phyloP scores from a whole-genome alignment of 2,113 vertebrate genomes.

The Chaenocephalus aceratus region DNA sequence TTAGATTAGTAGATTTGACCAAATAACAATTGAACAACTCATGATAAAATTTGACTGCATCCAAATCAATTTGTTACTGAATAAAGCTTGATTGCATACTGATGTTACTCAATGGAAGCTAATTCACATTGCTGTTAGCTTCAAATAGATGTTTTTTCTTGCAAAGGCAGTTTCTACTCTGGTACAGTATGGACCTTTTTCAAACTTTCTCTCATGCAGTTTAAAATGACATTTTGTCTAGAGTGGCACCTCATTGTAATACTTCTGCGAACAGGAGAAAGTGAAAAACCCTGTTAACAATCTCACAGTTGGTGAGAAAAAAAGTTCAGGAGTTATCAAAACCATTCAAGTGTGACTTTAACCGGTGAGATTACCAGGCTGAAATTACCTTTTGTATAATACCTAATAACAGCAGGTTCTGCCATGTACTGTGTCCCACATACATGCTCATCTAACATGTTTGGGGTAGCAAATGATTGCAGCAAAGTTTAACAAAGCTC shows the following conservation, averaged over 20 bases:
- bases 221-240: slow-evolving; percentile 30
- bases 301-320: slow-evolving; percentile 44
- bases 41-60: too few species aligned
- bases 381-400: slow-evolving; percentile 55
- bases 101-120: too few species aligned
- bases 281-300: slow-evolving; percentile 53
- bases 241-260: slow-evolving; percentile 14
- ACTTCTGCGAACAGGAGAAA: slow-evolving; percentile 41
- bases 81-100: too few species aligned
- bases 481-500: neutral
- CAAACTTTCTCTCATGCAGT: neutral
- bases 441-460: slow-evolving; percentile 39
- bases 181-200: neutral
- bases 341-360: slow-evolving; percentile 63
- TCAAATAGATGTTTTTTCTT: neutral
- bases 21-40: too few species aligned
- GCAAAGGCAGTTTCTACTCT: neutral
- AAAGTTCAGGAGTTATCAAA: slow-evolving; percentile 57
- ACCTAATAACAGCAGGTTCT: slow-evolving; percentile 50
- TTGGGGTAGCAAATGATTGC: slow-evolving; percentile 9
- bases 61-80: too few species aligned
- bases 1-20: too few species aligned
- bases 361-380: slow-evolving; percentile 40
- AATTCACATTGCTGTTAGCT: too few species aligned
- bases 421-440: slow-evolving; percentile 12